phyloP scores from a whole-genome alignment of 2,888 invertebrate genomes.

The Epirrhoe tristata region DNA sequence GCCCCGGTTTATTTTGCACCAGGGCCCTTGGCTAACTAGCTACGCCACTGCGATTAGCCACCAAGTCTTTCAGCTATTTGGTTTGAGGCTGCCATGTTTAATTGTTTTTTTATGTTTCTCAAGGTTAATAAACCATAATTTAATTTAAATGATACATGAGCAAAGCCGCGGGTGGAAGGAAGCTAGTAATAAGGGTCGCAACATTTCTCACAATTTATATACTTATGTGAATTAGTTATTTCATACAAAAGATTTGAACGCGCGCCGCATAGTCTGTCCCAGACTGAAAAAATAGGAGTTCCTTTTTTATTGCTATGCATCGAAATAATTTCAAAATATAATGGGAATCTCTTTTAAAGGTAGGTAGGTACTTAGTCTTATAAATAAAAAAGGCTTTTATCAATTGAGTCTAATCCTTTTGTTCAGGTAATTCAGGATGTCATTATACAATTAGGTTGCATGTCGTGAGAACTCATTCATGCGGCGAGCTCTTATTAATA shows the following conservation, averaged over 20 bases:
- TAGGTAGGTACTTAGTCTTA: too few species aligned
- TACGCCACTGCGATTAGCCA: too few species aligned
- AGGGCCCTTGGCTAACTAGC: too few species aligned
- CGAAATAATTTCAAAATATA: too few species aligned
- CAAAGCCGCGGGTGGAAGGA: too few species aligned
- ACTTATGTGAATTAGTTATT: not conserved
- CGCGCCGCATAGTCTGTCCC: not conserved
- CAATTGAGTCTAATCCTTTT: conserved; percentile 12
- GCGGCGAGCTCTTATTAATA: not conserved
- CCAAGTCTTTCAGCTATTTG: too few species aligned
- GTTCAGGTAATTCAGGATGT: conserved; percentile 20
- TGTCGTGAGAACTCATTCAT: conserved; percentile 2
- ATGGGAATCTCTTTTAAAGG: too few species aligned
- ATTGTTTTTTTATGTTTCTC: too few species aligned
- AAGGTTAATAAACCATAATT: too few species aligned
- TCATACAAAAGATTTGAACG: conserved; percentile 22
- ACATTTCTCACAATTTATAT: not conserved
- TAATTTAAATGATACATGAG: too few species aligned
- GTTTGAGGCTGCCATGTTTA: too few species aligned
- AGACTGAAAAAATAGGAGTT: not conserved
- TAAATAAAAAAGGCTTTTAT: not conserved
- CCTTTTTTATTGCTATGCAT: not conserved
- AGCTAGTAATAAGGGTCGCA: not conserved
- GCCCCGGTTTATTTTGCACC: too few species aligned
- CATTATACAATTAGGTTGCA: conserved; percentile 7